Base-by-base conservation (phyloP, 1,140 invertebrate species). In the Probaryconus sp. region DNA sequence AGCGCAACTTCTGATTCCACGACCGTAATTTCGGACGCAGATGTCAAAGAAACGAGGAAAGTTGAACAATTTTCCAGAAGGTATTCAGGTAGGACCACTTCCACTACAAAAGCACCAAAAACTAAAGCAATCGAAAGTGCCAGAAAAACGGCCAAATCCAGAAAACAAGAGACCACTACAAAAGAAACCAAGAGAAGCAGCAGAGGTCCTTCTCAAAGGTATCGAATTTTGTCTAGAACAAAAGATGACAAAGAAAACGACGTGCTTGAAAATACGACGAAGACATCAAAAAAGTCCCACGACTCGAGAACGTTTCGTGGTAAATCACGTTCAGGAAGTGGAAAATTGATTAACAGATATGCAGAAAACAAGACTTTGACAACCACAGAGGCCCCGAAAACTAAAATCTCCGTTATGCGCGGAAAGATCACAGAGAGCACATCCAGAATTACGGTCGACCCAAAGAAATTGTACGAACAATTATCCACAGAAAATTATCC, bases 21-120 rank as follows among this genome's bases (percentile, higher is more conserved):
- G 3, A 69, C 42, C 7, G 47, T 67, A 0, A 14, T 68, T 7
- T 28, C 64, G 0, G 64, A 69, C 17, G 65, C 79, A 4, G 56
- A 76, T 6, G 40, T 71, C 2, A 76, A 77, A 21, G 79, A 82
- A 33, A 77, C 73, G 11, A 65, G 70, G 18, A 79, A 78, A 17
- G 17, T 79, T 5, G 72, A 76, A 24, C 81, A 72, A 30, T 56
- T 75, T 11, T 72, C 76, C 0, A 28, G 61, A 60, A 43, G 58
- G 16, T 45, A 69, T 13, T 21, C 61, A 0, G 40, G 13, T 4
- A 69, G 51, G 38, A 4, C 33, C 5, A 42, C 21, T 24, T 26
- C 16, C 2, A 47, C 55, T 2, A 56, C 43, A 2, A 35, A 61
- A 37, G 16, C 1, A 6, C 26, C 56, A 7, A 63, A 35, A 26